Base-by-base conservation (phyloP, 2,888 invertebrate species). In the Metallyticus violacea region DNA sequence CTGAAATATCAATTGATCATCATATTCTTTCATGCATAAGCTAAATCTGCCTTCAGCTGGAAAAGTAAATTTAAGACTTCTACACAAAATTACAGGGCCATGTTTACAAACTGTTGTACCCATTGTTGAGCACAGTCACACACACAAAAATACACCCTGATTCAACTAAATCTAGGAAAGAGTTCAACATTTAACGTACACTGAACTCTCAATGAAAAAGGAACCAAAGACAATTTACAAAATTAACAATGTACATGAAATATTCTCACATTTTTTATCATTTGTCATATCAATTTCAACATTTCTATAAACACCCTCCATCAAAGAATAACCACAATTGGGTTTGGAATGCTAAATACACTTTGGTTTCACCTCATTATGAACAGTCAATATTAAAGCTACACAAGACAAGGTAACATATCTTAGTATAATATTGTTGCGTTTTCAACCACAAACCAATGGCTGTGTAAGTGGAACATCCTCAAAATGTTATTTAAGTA, bases 151-250 rank as follows among this genome's bases (percentile, higher is more conserved):
- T 4, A 81, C 81, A 81, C 30, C 25, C 79, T 30, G 81, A 25
- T 30, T 81, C n/a, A 82, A 82, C 82, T 82, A 76, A 82, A 82
- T 26, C 82, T 82, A 76, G 82, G 26, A 82, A 40, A n/a, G 26
- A 76, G 6, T 40, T 82, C 62, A 76, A 82, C 76, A 62, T 76
- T 82, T 76, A 76, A 82, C 82, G 62, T 82, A 82, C 82, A 40
- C 82, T 82, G 82, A 82, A 62, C 26, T 22, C 62, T 27, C 26
- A 26, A 82, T 62, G 30, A 27, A 27, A 82, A 82, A 4, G 26
- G 22, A 82, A 82, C 7, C 6, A 6, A 76, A 26, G n/a, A 26
- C 82, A 81, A 30, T 62, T 62, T 62, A 62, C 40, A 62, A 62
- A 62, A 62, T 62, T 62, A 62, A 62, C 40, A 30, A 81, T 30